Evolutionary conservation across 2,888 invertebrate species (phyloP).

Genomic region (Acholoe squamosa): DNA sequence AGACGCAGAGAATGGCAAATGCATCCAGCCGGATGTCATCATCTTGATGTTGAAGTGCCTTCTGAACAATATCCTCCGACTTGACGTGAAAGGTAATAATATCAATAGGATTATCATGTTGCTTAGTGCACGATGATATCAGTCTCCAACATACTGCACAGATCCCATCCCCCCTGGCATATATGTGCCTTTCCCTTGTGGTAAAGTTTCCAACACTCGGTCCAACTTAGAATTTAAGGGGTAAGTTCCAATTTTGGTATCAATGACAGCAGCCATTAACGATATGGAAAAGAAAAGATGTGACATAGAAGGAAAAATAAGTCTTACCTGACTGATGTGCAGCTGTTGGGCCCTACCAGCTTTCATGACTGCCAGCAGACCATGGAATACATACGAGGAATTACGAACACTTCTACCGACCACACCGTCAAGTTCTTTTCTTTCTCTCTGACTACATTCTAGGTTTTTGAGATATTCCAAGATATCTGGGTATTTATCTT

Average conservation of each 20-base stretch:
- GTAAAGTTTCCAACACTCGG: too few relatives aligned
- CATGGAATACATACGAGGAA: slow-evolving; percentile 26
- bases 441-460: background rate
- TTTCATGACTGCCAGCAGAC: slow-evolving; percentile 58
- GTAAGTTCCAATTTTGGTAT: too few relatives aligned
- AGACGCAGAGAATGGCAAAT: slow-evolving; percentile 76
- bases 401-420: background rate
- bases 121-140: too few relatives aligned
- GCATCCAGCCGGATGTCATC: slow-evolving; percentile 78
- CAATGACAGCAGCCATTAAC: too few relatives aligned
- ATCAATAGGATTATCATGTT: background rate
- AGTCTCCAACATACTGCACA: too few relatives aligned
- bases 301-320: background rate
- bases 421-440: background rate
- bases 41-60: slow-evolving; percentile 74
- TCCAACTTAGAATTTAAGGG: too few relatives aligned
- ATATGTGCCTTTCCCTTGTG: too few relatives aligned
- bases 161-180: too few relatives aligned
- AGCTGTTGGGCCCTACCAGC: slow-evolving; percentile 59
- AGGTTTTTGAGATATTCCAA: background rate
- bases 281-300: too few relatives aligned
- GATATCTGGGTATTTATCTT: slow-evolving; percentile 65
- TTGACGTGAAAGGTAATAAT: background rate
- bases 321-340: background rate
- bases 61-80: slow-evolving; percentile 59